These are phyloP conservation scores for Whitmania pigra DNA, from an alignment of 1,140 invertebrate genomes.

Conservation along the genomic window DNA sequence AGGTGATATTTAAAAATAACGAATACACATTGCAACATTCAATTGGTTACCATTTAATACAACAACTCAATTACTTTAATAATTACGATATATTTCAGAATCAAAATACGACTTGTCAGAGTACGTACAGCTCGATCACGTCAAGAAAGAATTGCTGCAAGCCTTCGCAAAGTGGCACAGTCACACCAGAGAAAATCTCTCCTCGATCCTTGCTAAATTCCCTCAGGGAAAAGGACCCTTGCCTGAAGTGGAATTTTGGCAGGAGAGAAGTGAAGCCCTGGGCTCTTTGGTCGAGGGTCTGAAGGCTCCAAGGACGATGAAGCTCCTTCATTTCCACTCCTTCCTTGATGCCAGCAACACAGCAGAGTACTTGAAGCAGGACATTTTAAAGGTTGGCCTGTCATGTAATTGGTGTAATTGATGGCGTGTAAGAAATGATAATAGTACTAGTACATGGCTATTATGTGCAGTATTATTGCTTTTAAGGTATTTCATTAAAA, in stretches of 20 bases:
- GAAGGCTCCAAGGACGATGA: conserved; percentile 54
- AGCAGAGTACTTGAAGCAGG: conserved; percentile 29
- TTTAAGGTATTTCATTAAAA: no score
- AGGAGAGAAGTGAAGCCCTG: conserved; percentile 58
- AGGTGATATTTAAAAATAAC: no score
- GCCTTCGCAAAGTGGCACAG: conserved; percentile 38
- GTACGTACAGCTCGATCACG: conserved; percentile 11
- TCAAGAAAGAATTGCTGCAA: conserved; percentile 23
- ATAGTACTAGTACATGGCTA: not conserved
- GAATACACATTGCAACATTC: no score
- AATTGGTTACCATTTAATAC: no score
- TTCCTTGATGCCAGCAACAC: conserved; percentile 32
- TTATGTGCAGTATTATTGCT: no score
- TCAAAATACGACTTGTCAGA: not conserved
- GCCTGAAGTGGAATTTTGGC: conserved; percentile 69
- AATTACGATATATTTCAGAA: not conserved
- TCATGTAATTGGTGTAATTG: not conserved
- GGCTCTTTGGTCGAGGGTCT: conserved; percentile 66
- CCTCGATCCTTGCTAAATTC: conserved; percentile 36
- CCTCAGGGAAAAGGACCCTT: conserved; percentile 59
- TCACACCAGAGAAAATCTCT: conserved; percentile 37
- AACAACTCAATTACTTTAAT: not conserved
- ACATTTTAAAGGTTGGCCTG: conserved; percentile 49
- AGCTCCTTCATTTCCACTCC: conserved; percentile 50
- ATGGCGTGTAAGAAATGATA: not conserved